Conservation (phyloP, 2,888 invertebrate species). For the Nycteola revayana region DNA sequence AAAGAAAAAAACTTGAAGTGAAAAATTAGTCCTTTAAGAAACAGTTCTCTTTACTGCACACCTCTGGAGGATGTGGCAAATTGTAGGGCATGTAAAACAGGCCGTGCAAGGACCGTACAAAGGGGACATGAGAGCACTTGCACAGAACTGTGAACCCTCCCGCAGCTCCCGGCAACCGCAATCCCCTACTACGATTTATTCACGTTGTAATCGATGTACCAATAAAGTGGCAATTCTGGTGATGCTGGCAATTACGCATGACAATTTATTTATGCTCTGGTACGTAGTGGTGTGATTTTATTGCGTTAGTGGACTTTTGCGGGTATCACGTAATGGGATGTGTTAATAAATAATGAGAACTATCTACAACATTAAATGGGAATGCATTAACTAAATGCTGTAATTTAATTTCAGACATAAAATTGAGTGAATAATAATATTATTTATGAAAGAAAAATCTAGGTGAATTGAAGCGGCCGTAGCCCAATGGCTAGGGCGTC, state of each 20-base stretch:
- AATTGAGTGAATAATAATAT: too few species aligned
- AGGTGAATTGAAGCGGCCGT: too few species aligned
- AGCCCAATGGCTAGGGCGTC: too few species aligned
- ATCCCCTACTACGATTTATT: conserved; percentile 25
- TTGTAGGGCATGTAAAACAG: conserved; percentile 33
- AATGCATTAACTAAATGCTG: too few species aligned
- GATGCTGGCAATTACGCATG: conserved; percentile 23
- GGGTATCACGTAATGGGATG: too few species aligned
- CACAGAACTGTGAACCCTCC: too few species aligned
- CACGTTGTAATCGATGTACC: conserved; percentile 17
- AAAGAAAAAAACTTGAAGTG: conserved; percentile 42
- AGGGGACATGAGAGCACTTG: conserved; percentile 18
- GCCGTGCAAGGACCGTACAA: conserved; percentile 28
- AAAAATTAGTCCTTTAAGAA: conserved; percentile 54
- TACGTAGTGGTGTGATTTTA: conserved; percentile 5
- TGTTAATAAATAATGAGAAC: too few species aligned
- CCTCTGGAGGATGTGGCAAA: conserved; percentile 37
- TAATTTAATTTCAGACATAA: too few species aligned
- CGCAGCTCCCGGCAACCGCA: background rate
- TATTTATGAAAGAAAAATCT: too few species aligned
- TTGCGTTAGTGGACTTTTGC: too few species aligned
- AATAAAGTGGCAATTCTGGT: conserved; percentile 14
- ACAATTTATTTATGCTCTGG: conserved; percentile 29
- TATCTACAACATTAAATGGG: too few species aligned
- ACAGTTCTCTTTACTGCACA: conserved; percentile 34